Percentiles rank a stretch among this genome's conserved stretches.
phyloP scores from a whole-genome alignment of 2,113 vertebrate species.

The Protobothrops mucrosquamatus region DNA sequence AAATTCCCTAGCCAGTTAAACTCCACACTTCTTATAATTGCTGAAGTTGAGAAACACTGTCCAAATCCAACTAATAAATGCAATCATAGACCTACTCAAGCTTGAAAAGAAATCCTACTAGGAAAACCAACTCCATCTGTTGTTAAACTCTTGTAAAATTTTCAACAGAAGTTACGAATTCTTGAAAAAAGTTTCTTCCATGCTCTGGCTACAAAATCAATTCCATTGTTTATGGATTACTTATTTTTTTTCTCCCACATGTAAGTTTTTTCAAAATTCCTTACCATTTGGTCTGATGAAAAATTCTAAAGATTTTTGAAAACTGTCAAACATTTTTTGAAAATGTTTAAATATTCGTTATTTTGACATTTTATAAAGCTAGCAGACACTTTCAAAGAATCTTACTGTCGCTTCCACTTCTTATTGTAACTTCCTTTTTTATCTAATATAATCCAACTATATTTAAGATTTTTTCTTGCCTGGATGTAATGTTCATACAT shows the following conservation, averaged over 20 bases:
- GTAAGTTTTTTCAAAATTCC: background rate
- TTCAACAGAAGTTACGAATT: background rate
- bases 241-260: background rate
- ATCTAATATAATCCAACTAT: background rate
- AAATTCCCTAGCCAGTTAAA: background rate
- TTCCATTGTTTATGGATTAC: background rate
- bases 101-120: background rate
- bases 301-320: background rate
- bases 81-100: background rate
- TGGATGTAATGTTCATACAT: background rate
- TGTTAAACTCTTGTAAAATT: background rate
- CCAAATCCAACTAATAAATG: background rate
- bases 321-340: background rate
- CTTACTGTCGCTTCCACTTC: background rate
- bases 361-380: background rate
- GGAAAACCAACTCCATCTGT: background rate
- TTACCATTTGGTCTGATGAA: background rate
- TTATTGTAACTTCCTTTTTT: background rate
- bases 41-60: background rate
- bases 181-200: background rate
- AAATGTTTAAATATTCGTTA: background rate
- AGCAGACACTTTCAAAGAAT: background rate
- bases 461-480: background rate
- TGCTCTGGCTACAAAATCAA: background rate
- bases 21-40: background rate